Evolutionary conservation across 2,113 vertebrate species (phyloP).

Genomic region (Aldabrachelys gigantea): DNA sequence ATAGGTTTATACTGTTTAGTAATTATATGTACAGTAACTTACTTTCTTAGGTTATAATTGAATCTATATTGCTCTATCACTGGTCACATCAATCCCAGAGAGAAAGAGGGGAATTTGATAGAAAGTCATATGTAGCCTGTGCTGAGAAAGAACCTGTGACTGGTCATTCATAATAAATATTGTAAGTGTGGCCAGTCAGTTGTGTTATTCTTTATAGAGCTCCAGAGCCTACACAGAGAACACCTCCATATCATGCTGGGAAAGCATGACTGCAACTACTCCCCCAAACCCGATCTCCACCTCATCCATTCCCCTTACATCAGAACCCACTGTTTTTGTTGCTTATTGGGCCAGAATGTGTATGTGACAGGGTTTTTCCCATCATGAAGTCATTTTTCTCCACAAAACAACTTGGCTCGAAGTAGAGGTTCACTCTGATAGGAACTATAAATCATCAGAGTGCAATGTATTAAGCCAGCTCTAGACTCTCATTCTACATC

Average conservation of each 20-base stretch:
- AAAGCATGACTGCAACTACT: background rate
- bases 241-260: background rate
- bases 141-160: too few relatives aligned
- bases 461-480: background rate
- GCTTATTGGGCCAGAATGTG: background rate
- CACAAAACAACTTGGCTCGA: constrained; percentile 10
- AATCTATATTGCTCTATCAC: too few relatives aligned
- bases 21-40: too few relatives aligned
- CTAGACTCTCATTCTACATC: background rate
- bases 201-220: too few relatives aligned
- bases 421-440: background rate
- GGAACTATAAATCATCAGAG: constrained; percentile 33
- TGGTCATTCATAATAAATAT: too few relatives aligned
- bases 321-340: background rate
- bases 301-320: background rate
- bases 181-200: too few relatives aligned
- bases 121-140: too few relatives aligned
- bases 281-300: background rate
- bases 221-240: background rate
- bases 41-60: too few relatives aligned
- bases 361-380: background rate
- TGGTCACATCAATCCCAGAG: too few relatives aligned
- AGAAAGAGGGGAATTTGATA: too few relatives aligned
- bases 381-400: background rate
- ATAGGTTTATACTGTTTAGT: too few relatives aligned